Percentiles rank a stretch among this genome's conserved stretches.
phyloP scores from a whole-genome alignment of 1,140 invertebrate species.

The Ceratosolen fusciceps region DNA sequence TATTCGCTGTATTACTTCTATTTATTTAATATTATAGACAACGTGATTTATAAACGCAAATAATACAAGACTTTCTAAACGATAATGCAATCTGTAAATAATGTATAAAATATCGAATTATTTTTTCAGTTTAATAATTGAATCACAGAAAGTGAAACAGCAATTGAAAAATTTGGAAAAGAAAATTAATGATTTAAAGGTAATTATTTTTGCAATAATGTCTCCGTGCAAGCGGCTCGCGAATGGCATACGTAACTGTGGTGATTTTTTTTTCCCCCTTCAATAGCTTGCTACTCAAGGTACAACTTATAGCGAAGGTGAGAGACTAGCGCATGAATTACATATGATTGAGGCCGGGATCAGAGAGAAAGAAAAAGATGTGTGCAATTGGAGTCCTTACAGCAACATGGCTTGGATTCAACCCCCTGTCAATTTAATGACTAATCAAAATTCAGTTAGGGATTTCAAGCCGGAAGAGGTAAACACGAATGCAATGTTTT shows the following conservation, averaged over 20 bases:
- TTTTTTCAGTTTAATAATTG: slow-evolving; percentile 71
- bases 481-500: slow-evolving; percentile 27
- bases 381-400: slow-evolving; percentile 71
- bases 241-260: too few species aligned
- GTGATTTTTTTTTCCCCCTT: too few species aligned
- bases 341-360: slow-evolving; percentile 79
- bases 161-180: slow-evolving; percentile 77
- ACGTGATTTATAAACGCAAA: too few species aligned
- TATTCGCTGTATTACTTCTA: too few species aligned
- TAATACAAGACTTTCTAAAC: not conserved
- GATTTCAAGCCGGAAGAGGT: slow-evolving; percentile 67
- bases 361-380: slow-evolving; percentile 77
- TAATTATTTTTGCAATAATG: slow-evolving; percentile 56
- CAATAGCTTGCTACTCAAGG: slow-evolving; percentile 71
- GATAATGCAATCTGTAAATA: not conserved
- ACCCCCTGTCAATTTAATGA: slow-evolving; percentile 59
- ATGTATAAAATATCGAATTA: not conserved
- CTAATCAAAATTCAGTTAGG: slow-evolving; percentile 61
- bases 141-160: slow-evolving; percentile 77
- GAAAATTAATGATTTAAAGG: slow-evolving; percentile 78
- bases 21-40: too few species aligned
- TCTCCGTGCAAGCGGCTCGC: too few species aligned
- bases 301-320: slow-evolving; percentile 71
- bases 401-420: slow-evolving; percentile 65
- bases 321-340: slow-evolving; percentile 76